Percentiles rank a stretch among this genome's conserved stretches.
phyloP scores from a whole-genome alignment of 2,113 vertebrate genomes.

The Pomatorhinus ruficollis region DNA sequence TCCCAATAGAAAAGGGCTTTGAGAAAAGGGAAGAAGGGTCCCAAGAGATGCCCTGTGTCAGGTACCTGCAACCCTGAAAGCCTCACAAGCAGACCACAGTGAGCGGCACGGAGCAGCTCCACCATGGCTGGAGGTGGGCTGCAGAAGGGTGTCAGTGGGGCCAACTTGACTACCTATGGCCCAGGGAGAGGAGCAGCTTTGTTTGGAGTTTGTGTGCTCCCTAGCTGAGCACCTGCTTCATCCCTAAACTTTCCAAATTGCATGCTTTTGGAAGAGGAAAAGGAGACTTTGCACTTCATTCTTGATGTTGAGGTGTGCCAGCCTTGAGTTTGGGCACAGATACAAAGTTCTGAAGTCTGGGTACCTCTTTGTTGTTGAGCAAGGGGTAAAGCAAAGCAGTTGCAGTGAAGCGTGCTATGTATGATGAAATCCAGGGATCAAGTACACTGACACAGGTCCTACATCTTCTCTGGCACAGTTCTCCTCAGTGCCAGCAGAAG shows the following conservation, averaged over 20 bases:
- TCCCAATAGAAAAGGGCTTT: slow-evolving; percentile 20
- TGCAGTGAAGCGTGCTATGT: background rate
- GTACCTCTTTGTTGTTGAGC: background rate
- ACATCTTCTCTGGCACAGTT: background rate
- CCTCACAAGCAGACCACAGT: background rate
- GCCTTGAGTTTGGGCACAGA: background rate
- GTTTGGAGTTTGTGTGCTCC: background rate
- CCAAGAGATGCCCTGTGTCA: background rate
- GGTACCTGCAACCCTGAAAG: background rate
- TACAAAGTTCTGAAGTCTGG: background rate
- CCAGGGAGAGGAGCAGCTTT: background rate
- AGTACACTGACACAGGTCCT: background rate
- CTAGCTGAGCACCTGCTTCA: background rate
- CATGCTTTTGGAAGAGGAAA: background rate
- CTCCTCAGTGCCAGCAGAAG: background rate
- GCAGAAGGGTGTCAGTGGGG: background rate
- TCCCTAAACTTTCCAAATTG: background rate
- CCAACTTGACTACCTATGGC: background rate
- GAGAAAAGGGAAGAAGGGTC: background rate
- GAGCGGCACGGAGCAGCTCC: background rate
- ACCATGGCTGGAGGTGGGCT: background rate
- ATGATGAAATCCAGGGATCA: background rate
- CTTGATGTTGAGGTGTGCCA: background rate
- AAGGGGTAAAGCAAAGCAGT: background rate
- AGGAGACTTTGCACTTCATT: background rate